Evolutionary conservation across 2,113 vertebrate species (phyloP), one percentile per base, ranked within the genome.

Genomic region (Pagrus major): DNA sequence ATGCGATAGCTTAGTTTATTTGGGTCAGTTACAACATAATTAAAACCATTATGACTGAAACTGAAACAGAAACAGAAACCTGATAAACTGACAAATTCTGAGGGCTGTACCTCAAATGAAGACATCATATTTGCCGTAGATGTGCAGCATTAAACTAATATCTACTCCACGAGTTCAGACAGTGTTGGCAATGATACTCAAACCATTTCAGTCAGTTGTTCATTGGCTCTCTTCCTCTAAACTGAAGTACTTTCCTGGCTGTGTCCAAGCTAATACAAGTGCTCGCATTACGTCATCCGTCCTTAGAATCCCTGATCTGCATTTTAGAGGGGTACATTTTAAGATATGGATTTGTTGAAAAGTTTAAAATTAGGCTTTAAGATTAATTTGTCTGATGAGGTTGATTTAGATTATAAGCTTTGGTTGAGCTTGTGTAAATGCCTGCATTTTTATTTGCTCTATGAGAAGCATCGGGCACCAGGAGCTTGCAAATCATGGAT

Each of bases 151-250:
- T 55, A 11, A 60, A 59, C 37, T 80, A 10, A 47, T 20, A 31
- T 46, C 15, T 61, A 25, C 37, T 15, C 27, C 56, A n/a, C n/a
- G 27, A 58, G 46, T 11, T 55, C 52, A 54, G 42, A 46, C 16
- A 35, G 10, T 15, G 55, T 65, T 54, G 56, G 59, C 29, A 64
- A 51, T 35, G 60, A 72, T 20, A n/a, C 60, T 44, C 46, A 46
- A 81, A 71, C 14, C 35, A 6, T 81, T 79, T 76, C 14, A 64
- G 65, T 81, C 63, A 67, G n/a, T 56, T 25, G 47, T 16, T 41
- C 46, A 68, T 63, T 66, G 59, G n/a, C 49, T 72, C 58, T 51
- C 58, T 60, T 52, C 67, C 20, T n/a, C n/a, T n/a, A n/a, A n/a
- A 52, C 52, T 67, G 35, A 74, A 70, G 54, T 60, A 4, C 71